phyloP scores from a whole-genome alignment of 2,888 invertebrate genomes.

The Platynereis dumerilii region DNA sequence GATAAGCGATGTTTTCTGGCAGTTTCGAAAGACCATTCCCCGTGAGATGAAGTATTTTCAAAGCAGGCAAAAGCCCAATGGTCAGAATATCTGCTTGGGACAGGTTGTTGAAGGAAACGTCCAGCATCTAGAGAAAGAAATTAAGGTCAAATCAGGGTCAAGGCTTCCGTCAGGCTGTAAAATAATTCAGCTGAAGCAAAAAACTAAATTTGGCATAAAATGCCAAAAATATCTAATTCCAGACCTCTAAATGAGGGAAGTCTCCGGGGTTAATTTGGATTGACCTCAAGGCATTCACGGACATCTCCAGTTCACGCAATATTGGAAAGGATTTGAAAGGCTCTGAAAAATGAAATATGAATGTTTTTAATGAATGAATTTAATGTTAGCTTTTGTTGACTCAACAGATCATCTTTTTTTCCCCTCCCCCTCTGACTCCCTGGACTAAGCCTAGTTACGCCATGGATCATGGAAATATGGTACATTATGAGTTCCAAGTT shows the following conservation, averaged over 20 bases:
- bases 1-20: slow-evolving; percentile 55
- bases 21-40: slow-evolving; percentile 56
- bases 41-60: slow-evolving; percentile 57
- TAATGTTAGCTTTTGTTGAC: not conserved
- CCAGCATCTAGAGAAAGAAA: slow-evolving; percentile 49
- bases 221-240: too few relatives aligned
- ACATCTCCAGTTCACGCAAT: slow-evolving; percentile 57
- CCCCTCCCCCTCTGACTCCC: too few relatives aligned
- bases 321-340: slow-evolving; percentile 55
- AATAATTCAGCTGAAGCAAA: not conserved
- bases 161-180: not conserved
- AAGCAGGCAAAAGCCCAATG: slow-evolving; percentile 51
- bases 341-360: slow-evolving; percentile 47
- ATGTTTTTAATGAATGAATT: not conserved
- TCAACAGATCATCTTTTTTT: not conserved
- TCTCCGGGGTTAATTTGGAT: slow-evolving; percentile 49
- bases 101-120: slow-evolving; percentile 62
- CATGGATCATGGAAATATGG: too few relatives aligned
- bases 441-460: too few relatives aligned
- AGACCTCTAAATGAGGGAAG: slow-evolving; percentile 56
- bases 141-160: not conserved
- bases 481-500: not conserved
- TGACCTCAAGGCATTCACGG: slow-evolving; percentile 58
- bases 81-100: slow-evolving; percentile 55
- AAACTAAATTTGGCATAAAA: not conserved